A percentile compares a stretch with the other conserved stretches of the same genome.
phyloP scores from a whole-genome alignment of 1,140 invertebrate species.

The Heliconius melpomene region DNA sequence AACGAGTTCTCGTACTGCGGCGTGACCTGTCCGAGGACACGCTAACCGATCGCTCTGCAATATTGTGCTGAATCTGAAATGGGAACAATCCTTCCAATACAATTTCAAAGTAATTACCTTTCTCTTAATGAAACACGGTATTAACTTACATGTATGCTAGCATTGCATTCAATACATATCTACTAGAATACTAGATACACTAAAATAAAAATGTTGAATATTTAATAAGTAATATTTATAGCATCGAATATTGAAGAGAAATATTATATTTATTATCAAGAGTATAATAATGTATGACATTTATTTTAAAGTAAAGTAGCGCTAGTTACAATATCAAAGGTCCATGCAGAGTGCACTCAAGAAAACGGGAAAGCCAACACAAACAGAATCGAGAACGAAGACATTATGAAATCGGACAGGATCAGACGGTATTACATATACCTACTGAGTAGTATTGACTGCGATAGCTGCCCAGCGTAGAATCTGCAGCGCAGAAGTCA shows the following conservation, averaged over 20 bases:
- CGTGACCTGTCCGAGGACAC: slow-evolving; percentile 77
- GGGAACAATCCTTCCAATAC: slow-evolving; percentile 36
- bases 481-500: slow-evolving; percentile 32
- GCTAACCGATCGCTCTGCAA: slow-evolving; percentile 54
- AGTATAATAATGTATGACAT: not conserved
- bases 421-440: slow-evolving; percentile 50
- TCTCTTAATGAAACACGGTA: not conserved
- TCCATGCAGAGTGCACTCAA: slow-evolving; percentile 23
- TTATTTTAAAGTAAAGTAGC: slow-evolving; percentile 3
- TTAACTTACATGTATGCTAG: too few species aligned
- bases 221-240: not conserved
- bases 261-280: not conserved
- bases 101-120: not conserved
- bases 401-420: slow-evolving; percentile 54
- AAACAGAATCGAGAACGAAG: slow-evolving; percentile 57
- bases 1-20: slow-evolving; percentile 71
- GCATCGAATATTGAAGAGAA: not conserved
- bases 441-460: slow-evolving; percentile 48
- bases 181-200: too few species aligned
- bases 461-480: slow-evolving; percentile 33
- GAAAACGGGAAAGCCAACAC: slow-evolving; percentile 37
- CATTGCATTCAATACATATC: too few species aligned
- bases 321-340: slow-evolving; percentile 18
- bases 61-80: slow-evolving; percentile 52
- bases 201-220: not conserved